Evolutionary conservation across 1,140 invertebrate genomes (phyloP).

Genomic region (Pseudobourletiella spinata): DNA sequence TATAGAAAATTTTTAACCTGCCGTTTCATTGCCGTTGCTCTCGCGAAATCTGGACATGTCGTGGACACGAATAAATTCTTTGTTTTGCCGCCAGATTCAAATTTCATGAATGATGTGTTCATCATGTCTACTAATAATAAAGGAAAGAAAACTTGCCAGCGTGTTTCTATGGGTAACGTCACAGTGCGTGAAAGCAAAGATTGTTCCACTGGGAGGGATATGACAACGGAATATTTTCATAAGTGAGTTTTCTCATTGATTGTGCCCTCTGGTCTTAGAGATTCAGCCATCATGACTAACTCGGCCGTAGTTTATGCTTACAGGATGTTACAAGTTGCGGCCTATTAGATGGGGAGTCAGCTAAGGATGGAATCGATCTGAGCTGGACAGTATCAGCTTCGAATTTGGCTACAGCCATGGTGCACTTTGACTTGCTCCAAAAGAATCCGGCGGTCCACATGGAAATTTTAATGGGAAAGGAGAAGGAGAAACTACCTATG

Average conservation of each 20-base stretch:
- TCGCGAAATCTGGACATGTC: conserved; percentile 4
- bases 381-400: conserved; percentile 6
- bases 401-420: conserved; percentile 9
- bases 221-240: conserved; percentile 7
- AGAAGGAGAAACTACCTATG: too few species aligned
- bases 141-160: not conserved
- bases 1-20: conserved; percentile 14
- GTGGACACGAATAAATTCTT: not conserved
- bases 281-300: not conserved
- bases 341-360: not conserved
- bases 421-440: conserved; percentile 13
- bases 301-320: not conserved
- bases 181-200: not conserved
- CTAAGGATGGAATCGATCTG: not conserved
- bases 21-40: not conserved
- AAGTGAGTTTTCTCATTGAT: conserved; percentile 5
- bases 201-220: not conserved
- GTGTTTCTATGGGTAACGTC: not conserved
- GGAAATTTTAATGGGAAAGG: not conserved
- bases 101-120: not conserved
- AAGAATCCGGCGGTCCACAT: not conserved
- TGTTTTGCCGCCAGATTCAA: not conserved
- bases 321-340: not conserved
- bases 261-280: not conserved
- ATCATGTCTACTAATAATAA: not conserved